Conservation (phyloP, 2,797 vertebrate genomes). For the Channallabes apus region DNA sequence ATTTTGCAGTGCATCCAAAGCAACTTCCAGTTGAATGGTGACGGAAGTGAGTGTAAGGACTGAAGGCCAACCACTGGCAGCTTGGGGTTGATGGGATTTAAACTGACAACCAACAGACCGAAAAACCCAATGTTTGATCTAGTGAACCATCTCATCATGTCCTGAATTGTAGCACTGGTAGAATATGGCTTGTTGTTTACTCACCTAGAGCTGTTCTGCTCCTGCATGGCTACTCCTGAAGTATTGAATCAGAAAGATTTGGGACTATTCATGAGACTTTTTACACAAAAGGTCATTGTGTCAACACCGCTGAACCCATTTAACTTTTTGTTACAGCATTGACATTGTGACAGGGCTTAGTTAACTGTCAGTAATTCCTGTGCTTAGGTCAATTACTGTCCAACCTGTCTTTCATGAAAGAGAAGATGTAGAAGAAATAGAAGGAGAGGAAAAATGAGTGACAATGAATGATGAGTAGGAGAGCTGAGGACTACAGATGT, state of each 20-base stretch:
- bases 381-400: slow-evolving; percentile 11
- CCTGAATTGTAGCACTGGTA: neutral
- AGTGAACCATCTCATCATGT: neutral
- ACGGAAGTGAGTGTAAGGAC: too few relatives aligned
- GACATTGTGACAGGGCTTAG: slow-evolving; percentile 15
- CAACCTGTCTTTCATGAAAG: slow-evolving; percentile 14
- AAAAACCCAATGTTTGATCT: neutral
- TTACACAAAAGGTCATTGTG: slow-evolving; percentile 1
- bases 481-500: slow-evolving; percentile 40
- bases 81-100: neutral
- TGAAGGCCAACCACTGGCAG: neutral
- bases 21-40: neutral
- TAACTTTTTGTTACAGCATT: slow-evolving; percentile 12
- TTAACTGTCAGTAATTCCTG: slow-evolving; percentile 21
- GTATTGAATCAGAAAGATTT: neutral
- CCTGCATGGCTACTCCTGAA: neutral
- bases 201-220: neutral
- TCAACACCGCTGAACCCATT: slow-evolving; percentile 24
- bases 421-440: neutral
- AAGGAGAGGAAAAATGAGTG: slow-evolving; percentile 46
- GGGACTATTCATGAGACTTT: neutral
- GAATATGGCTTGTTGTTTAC: neutral
- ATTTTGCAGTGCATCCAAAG: neutral
- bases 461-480: slow-evolving; percentile 57
- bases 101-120: neutral